Evolutionary conservation across 2,113 vertebrate genomes (phyloP).

Genomic region (Lates calcarifer): DNA sequence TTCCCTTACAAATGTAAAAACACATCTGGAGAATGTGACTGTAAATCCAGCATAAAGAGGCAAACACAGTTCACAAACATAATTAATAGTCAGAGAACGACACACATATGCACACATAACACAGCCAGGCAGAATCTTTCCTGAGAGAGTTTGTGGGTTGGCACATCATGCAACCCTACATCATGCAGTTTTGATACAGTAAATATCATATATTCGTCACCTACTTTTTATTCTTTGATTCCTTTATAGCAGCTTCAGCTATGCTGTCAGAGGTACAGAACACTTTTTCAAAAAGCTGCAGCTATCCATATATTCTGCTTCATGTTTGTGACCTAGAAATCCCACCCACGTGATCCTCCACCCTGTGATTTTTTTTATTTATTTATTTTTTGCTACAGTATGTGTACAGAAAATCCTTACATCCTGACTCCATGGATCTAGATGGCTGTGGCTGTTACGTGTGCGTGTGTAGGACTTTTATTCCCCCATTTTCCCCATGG

Average conservation of each 20-base stretch:
- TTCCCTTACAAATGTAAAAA: conserved; percentile 38
- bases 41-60: conserved; percentile 13
- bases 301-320: conserved; percentile 29
- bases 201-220: conserved; percentile 22
- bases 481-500: not conserved
- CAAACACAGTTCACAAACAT: conserved; percentile 32
- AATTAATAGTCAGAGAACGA: conserved; percentile 19
- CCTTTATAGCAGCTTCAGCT: not conserved
- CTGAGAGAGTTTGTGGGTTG: conserved; percentile 2
- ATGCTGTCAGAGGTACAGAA: conserved; percentile 11
- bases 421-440: conserved; percentile 7
- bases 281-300: not conserved
- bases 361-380: not conserved
- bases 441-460: not conserved
- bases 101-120: not conserved
- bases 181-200: conserved; percentile 23
- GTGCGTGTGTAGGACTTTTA: not conserved
- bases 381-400: not conserved
- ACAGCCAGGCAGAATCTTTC: not conserved
- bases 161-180: conserved; percentile 13
- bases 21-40: conserved; percentile 11
- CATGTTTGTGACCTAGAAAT: conserved; percentile 52
- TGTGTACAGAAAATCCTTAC: conserved; percentile 2
- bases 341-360: conserved; percentile 8
- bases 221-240: not conserved